A percentile compares a stretch with the other conserved stretches of the same genome.
phyloP scores from a whole-genome alignment of 2,113 vertebrate genomes.

The Seriola rivoliana region DNA sequence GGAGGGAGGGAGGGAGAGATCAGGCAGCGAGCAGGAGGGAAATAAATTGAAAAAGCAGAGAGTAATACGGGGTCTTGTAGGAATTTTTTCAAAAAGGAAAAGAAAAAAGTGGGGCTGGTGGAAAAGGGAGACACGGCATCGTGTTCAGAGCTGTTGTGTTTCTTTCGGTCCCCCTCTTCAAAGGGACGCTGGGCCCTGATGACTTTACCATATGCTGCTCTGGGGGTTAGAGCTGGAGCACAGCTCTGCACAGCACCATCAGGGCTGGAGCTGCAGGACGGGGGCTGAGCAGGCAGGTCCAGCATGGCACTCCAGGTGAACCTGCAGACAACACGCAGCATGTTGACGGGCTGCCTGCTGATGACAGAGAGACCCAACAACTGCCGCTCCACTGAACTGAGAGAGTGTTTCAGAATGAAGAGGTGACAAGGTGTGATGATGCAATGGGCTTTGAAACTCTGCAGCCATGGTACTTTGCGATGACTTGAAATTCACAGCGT shows the following conservation, averaged over 20 bases:
- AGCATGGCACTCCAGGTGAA: conserved; percentile 37
- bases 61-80: conserved; percentile 68
- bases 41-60: conserved; percentile 81
- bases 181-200: conserved; percentile 75
- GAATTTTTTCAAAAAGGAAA: conserved; percentile 63
- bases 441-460: background rate
- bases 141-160: conserved; percentile 80
- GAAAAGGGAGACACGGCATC: conserved; percentile 70
- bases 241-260: conserved; percentile 46
- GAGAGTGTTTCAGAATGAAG: background rate
- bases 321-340: conserved; percentile 1
- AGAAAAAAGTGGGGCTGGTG: conserved; percentile 48
- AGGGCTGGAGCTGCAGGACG: conserved; percentile 12
- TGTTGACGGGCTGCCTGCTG: background rate
- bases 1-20: conserved; percentile 30
- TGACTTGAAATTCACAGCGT: background rate
- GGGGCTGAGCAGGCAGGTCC: conserved; percentile 1
- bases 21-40: conserved; percentile 29
- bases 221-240: conserved; percentile 61
- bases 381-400: conserved; percentile 31
- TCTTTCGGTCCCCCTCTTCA: conserved; percentile 76
- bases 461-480: background rate
- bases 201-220: conserved; percentile 78
- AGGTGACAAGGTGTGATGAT: background rate
- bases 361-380: background rate